Evolutionary conservation across 23 tunicate genomes (phyloP).

Genomic region (Halocynthia aurantium): DNA sequence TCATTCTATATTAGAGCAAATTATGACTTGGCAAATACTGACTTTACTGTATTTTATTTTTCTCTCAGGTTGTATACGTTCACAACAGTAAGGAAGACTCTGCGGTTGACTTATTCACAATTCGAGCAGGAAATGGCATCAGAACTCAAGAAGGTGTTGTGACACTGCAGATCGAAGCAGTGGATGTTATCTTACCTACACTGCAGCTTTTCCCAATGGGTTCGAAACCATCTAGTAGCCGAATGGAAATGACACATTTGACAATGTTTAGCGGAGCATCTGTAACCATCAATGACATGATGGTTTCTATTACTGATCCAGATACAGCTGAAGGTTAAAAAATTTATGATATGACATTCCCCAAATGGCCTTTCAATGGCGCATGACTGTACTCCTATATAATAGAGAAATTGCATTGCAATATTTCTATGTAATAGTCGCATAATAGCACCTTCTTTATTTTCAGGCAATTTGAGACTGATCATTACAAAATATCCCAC

Average conservation of each 20-base stretch:
- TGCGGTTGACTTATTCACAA: constrained; percentile 41
- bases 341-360: not conserved
- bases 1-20: no score
- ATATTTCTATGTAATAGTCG: no score
- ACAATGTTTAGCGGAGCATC: constrained; percentile 56
- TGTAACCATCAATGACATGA: constrained; percentile 36
- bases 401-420: no score
- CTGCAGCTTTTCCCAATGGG: constrained; percentile 6
- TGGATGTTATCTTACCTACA: constrained; percentile 45
- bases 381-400: not conserved
- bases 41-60: not conserved
- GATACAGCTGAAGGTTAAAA: constrained; percentile 54
- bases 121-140: constrained; percentile 44
- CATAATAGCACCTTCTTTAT: no score
- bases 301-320: constrained; percentile 41
- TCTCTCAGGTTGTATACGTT: constrained; percentile 50
- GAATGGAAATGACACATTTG: constrained; percentile 11
- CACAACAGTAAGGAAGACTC: constrained; percentile 67
- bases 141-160: constrained; percentile 58
- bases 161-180: constrained; percentile 37
- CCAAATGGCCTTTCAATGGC: not conserved
- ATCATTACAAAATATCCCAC: constrained; percentile 28
- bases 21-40: no score
- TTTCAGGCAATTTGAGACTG: constrained; percentile 42
- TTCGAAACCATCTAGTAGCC: not conserved